Base-by-base conservation (phyloP, 2,797 vertebrate genomes). In the Girardinus metallicus region DNA sequence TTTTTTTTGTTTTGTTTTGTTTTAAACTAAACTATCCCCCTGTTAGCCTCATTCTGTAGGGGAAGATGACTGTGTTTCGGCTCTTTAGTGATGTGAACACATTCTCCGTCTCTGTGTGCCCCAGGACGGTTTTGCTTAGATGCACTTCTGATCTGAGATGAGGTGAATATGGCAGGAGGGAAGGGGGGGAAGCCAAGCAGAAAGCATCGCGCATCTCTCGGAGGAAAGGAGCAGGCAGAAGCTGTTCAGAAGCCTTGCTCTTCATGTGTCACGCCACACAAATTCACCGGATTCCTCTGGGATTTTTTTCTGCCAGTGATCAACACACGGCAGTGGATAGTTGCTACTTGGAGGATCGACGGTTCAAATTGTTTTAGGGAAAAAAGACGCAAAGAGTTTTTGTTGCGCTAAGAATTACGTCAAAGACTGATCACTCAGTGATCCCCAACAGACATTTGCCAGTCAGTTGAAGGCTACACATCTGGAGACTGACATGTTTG, bases 61-160 rank as follows among this genome's bases (percentile, higher is more conserved):
- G 55, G 72, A 71, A 79, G 71, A 77, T n/a, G 29, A 41, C 44
- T 0, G 77, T 70, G 26, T 64, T 79, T n/a, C 44, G 71, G 11
- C 66, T 78, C 76, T 64, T 82, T 34, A 39, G 46, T 57, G 34
- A 62, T 34, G 34, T 74, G 68, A 70, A 47, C 43, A 43, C 57
- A 86, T 66, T 47, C 29, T 80, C 68, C 68, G 16, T 76, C 57
- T 44, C 77, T 46, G 4, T 39, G 64, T 41, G 74, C 57, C 68
- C 43, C 26, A 29, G 41, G 43, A 26, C 23, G 0, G 3, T 36
- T 12, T 49, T 29, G 80, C 83, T 81, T 68, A 23, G 76, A 78
- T 85, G 72, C 77, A 64, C 55, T 60, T 86, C 47, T 77, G 78
- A 87, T 86, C 82, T 81, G 81, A 89, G 78, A 55, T 74, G 75